These are phyloP conservation scores for Embiotoca jacksoni DNA, from an alignment of 2,113 vertebrate genomes.

Conservation along the genomic window DNA sequence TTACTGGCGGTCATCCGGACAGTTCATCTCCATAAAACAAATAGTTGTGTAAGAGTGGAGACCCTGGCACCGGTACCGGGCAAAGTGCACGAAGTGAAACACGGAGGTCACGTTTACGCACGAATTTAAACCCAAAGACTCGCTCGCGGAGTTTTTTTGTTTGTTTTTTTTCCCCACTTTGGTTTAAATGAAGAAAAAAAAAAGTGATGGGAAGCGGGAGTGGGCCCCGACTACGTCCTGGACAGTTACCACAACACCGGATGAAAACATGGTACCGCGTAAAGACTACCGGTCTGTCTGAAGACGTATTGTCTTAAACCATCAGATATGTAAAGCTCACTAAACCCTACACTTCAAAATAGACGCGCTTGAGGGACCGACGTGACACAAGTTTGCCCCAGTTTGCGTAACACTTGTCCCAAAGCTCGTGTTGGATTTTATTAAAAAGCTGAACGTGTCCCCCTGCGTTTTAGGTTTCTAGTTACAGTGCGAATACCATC, in stretches of 20 bases:
- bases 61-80: background rate
- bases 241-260: background rate
- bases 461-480: background rate
- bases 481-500: fast-evolving
- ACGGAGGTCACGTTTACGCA: no score
- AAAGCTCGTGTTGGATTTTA: background rate
- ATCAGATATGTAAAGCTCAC: background rate
- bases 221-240: constrained; percentile 55
- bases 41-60: constrained; percentile 13
- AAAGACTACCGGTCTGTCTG: no score
- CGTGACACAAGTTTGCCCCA: background rate
- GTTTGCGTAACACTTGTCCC: constrained; percentile 50
- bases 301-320: no score
- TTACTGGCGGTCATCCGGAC: constrained; percentile 20
- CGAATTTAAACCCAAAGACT: no score
- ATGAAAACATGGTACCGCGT: background rate
- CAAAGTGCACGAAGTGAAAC: no score
- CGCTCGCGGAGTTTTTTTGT: no score
- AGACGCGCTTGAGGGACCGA: background rate
- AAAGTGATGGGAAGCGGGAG: background rate
- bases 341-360: background rate
- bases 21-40: background rate
- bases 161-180: no score
- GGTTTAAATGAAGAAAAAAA: background rate
- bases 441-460: background rate